A percentile compares a stretch with the other conserved stretches of the same genome.
Conservation (phyloP, 2,888 invertebrate genomes). For the Melipona bicolor region DNA sequence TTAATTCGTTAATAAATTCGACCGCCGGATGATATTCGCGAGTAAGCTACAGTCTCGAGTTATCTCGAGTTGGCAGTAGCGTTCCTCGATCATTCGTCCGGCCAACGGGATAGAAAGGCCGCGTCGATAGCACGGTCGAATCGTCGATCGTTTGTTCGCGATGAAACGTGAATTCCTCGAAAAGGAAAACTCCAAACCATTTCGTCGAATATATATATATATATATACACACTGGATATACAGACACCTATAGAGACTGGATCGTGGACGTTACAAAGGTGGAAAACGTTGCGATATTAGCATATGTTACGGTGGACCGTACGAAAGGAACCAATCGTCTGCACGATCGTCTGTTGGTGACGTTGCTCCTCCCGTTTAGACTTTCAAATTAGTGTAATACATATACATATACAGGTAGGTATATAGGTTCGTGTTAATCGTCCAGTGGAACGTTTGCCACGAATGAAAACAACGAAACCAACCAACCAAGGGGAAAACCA, state of each 20-base stretch:
- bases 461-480: too few relatives aligned
- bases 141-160: too few relatives aligned
- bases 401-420: too few relatives aligned
- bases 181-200: too few relatives aligned
- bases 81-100: slow-evolving; percentile 13
- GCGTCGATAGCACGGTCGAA: too few relatives aligned
- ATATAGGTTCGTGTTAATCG: too few relatives aligned
- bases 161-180: too few relatives aligned
- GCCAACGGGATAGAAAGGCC: background rate
- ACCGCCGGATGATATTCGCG: too few relatives aligned
- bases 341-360: background rate
- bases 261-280: background rate
- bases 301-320: background rate
- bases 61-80: slow-evolving; percentile 27
- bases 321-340: background rate
- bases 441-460: too few relatives aligned
- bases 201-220: background rate
- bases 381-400: slow-evolving; percentile 41
- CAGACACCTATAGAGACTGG: too few relatives aligned
- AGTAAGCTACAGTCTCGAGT: background rate
- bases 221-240: background rate
- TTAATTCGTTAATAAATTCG: too few relatives aligned
- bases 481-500: too few relatives aligned
- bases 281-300: background rate
- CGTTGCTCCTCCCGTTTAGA: slow-evolving; percentile 14